Evolutionary conservation across 2,113 vertebrate species (phyloP).

Genomic region (Setophaga coronata): DNA sequence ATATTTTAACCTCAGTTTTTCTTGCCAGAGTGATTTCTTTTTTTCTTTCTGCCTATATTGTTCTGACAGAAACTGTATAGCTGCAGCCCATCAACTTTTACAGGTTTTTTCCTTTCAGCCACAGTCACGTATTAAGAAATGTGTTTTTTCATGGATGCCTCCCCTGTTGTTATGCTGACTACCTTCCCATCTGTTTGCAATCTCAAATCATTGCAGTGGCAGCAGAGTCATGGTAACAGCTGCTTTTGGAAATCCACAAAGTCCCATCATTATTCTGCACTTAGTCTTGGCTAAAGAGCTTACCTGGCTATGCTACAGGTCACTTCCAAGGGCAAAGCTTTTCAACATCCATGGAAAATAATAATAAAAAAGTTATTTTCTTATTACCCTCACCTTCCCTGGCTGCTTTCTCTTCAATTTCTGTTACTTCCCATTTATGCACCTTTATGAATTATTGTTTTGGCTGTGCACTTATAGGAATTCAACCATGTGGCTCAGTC

Average conservation of each 20-base stretch:
- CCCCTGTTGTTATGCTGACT: not conserved
- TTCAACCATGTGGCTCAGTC: not conserved
- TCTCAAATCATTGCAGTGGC: not conserved
- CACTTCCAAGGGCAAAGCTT: not conserved
- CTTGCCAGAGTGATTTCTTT: not conserved
- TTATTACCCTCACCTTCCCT: not conserved
- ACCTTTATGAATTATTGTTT: accelerated
- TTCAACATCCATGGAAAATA: not conserved
- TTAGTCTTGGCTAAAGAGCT: not conserved
- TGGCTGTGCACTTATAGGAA: not conserved
- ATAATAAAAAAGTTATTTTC: not conserved
- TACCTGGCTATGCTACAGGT: not conserved
- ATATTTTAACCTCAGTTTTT: not conserved
- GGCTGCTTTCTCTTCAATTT: not conserved
- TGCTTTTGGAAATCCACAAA: not conserved
- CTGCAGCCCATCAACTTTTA: not conserved
- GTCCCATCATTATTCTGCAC: not conserved
- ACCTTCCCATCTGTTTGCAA: not conserved
- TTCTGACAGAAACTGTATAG: not conserved
- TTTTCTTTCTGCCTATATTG: not conserved
- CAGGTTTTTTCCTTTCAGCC: not conserved
- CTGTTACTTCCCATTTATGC: not conserved
- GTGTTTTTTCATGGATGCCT: not conserved
- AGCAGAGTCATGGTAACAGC: not conserved
- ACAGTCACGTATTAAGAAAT: not conserved